Percentiles rank a stretch among this genome's conserved stretches.
Evolutionary conservation across 2,797 vertebrate species (phyloP).

Genomic region (Vespertilio murinus): DNA sequence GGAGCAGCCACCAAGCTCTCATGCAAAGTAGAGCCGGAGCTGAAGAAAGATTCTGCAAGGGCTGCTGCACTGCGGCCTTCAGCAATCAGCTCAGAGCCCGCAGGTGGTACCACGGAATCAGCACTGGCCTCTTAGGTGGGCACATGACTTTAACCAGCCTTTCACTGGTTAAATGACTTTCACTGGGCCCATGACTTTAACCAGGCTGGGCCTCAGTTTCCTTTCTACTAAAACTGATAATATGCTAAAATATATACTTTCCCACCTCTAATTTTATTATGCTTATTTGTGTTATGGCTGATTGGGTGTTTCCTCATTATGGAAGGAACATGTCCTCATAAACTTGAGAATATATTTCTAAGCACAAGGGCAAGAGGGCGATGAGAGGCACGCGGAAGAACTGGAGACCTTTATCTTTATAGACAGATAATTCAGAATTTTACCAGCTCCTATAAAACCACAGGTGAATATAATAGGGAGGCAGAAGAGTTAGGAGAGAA

Average conservation of each 20-base stretch:
- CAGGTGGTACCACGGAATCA: fast-evolving
- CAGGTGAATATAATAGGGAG: background rate
- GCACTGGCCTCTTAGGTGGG: background rate
- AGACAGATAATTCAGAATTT: slow-evolving; percentile 42
- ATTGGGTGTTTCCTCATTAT: slow-evolving; percentile 54
- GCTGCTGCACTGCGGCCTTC: background rate
- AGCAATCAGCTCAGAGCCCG: background rate
- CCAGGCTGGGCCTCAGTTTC: background rate
- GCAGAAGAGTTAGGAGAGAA: slow-evolving; percentile 46
- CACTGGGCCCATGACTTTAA: background rate
- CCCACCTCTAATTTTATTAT: slow-evolving; percentile 25
- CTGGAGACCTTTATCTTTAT: background rate
- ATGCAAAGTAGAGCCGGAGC: background rate
- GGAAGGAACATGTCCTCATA: slow-evolving; percentile 24
- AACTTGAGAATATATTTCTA: background rate
- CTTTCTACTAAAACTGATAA: background rate
- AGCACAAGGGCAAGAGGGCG: background rate
- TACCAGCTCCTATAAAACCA: slow-evolving; percentile 33
- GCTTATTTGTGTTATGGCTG: slow-evolving; percentile 8
- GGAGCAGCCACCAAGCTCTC: background rate
- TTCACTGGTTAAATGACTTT: too few relatives aligned
- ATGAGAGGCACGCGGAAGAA: background rate
- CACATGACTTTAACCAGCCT: background rate
- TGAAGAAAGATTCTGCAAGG: too few relatives aligned
- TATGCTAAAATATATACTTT: background rate